Evolutionary conservation across 2,797 vertebrate species (phyloP), one percentile per base, ranked within the genome.

Genomic region (Gymnodraco acuticeps): DNA sequence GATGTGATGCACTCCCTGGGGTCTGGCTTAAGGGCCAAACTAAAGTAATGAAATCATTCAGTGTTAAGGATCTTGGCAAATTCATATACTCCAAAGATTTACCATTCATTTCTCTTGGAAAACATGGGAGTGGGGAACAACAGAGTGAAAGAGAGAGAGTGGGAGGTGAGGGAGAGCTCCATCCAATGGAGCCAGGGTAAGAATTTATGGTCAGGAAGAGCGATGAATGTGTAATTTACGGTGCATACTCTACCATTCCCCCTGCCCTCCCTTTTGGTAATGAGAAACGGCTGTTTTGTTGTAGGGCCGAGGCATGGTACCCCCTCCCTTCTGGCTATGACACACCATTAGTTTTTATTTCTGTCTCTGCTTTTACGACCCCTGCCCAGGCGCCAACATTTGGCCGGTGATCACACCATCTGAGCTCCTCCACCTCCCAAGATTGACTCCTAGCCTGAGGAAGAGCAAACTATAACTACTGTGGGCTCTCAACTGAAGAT

Each of bases 291-390:
- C 94, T 95, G 95, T 93, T 94, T 90, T 83, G 90, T 88, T 93
- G 88, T 86, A 64, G 69, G 82, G 70, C 89, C 81, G 81, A 73
- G 82, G 80, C 84, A 82, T 89, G 80, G 89, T 88, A 84, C 87
- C 85, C 87, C 89, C 88, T 87, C 91, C 90, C 70, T 91, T 79
- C 93, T 94, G 93, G 93, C 93, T 87, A 93, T 92, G 92, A 95
- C 93, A 95, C 93, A 94, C 93, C 92, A 94, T 95, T 94, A 90
- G 90, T 93, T 94, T 95, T 95, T 94, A 94, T 95, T 94, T 93
- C 92, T 93, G 92, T 94, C 91, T 93, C 87, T 83, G 87, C 89
- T 92, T 94, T 94, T 93, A 94, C 55, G 75, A 91, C 80, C 83
- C 81, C 84, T 90, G 81, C 83, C 82, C 80, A 64, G 90, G 81